Conservation (phyloP, 2,113 vertebrate species). For the Camelus dromedarius region DNA sequence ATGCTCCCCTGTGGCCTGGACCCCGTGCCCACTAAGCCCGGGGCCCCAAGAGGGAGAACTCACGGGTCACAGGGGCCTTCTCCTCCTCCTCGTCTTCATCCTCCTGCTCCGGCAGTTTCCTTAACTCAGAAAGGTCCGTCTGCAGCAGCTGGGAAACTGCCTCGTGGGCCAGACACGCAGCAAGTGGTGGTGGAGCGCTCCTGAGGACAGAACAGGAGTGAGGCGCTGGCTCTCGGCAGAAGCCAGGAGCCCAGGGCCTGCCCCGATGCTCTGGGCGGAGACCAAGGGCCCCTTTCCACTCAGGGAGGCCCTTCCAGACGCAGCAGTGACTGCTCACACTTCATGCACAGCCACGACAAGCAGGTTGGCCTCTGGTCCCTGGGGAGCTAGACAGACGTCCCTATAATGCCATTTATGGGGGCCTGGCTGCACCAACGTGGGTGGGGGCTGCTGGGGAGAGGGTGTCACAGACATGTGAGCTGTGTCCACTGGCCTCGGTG, state of each 20-base stretch:
- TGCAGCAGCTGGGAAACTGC: conserved; percentile 86
- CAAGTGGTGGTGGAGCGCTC: conserved; percentile 77
- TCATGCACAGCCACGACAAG: accelerated
- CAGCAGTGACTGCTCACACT: accelerated
- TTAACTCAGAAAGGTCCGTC: conserved; percentile 87
- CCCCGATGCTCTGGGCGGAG: neutral
- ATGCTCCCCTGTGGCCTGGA: accelerated
- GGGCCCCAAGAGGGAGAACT: conserved; percentile 37
- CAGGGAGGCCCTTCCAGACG: neutral
- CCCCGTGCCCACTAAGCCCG: neutral
- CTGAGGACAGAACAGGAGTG: conserved; percentile 72
- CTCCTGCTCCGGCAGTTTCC: conserved; percentile 70
- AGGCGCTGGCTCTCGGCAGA: neutral
- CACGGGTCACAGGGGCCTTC: conserved; percentile 46
- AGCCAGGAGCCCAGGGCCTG: neutral
- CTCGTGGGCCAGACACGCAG: conserved; percentile 84
- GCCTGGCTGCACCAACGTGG: neutral
- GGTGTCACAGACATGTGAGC: neutral
- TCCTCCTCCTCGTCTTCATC: conserved; percentile 62
- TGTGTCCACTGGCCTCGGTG: neutral
- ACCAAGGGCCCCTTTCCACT: neutral
- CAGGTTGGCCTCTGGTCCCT: neutral
- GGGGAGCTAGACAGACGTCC: neutral
- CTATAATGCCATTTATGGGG: neutral
- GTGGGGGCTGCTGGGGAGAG: no score